Conservation (phyloP, 2,113 vertebrate genomes). For the Notiomystis cincta region DNA sequence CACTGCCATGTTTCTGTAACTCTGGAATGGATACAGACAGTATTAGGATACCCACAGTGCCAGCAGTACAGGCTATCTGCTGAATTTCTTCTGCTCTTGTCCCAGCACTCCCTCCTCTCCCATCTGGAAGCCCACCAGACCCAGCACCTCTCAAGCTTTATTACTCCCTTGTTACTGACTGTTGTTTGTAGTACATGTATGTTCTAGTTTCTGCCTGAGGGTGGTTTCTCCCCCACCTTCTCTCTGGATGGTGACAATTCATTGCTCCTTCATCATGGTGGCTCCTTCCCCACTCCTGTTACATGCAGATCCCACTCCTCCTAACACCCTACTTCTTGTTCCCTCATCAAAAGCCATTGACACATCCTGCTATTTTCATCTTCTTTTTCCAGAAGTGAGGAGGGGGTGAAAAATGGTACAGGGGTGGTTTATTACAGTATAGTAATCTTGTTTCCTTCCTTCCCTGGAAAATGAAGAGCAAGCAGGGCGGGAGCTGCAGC, state of each 20-base stretch:
- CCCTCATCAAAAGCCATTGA: neutral
- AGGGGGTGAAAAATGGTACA: neutral
- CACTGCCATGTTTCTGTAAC: neutral
- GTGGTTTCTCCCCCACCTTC: neutral
- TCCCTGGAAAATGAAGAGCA: neutral
- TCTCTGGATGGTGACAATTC: neutral
- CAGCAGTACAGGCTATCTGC: neutral
- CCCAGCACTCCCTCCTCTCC: neutral
- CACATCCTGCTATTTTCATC: neutral
- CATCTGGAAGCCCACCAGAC: neutral
- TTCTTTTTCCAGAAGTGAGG: neutral
- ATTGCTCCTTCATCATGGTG: neutral
- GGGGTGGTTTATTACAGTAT: neutral
- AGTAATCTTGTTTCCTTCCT: neutral
- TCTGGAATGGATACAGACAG: neutral
- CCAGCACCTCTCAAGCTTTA: rapidly evolving
- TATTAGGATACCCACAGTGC: neutral
- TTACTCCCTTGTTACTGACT: neutral
- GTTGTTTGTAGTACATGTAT: neutral
- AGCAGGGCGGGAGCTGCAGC: neutral
- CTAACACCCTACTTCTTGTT: neutral
- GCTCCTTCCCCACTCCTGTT: neutral
- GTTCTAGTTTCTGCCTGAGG: neutral
- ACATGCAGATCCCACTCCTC: neutral
- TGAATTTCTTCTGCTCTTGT: neutral